A percentile compares a stretch with the other conserved stretches of the same genome.
These are phyloP conservation scores for Steinernema hermaphroditum DNA, from an alignment of 2,888 invertebrate species.

Conservation along the genomic window DNA sequence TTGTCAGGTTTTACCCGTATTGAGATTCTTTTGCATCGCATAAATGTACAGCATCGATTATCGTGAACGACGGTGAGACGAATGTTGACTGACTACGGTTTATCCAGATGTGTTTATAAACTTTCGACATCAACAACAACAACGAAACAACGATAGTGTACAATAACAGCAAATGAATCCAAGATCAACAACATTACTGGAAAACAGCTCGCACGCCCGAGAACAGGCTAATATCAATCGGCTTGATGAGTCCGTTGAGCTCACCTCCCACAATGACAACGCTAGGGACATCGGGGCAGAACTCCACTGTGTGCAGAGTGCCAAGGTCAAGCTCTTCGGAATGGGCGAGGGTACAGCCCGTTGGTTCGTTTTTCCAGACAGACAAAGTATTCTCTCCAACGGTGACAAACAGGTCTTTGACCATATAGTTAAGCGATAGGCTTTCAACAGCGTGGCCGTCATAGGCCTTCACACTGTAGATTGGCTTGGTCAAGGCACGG, in stretches of 20 bases:
- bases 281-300: slow-evolving; percentile 55
- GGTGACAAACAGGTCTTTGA: slow-evolving; percentile 52
- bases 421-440: slow-evolving; percentile 48
- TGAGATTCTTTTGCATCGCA: too few species aligned
- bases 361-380: slow-evolving; percentile 52
- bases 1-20: too few species aligned
- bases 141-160: not conserved
- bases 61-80: too few species aligned
- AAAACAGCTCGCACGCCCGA: slow-evolving; percentile 38
- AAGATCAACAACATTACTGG: slow-evolving; percentile 25
- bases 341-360: slow-evolving; percentile 44
- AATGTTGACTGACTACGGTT: too few species aligned
- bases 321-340: slow-evolving; percentile 51
- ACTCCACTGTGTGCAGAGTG: slow-evolving; percentile 46
- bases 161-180: not conserved
- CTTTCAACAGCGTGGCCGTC: slow-evolving; percentile 50
- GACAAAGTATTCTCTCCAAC: slow-evolving; percentile 57
- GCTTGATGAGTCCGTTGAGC: slow-evolving; percentile 53
- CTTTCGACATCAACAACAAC: slow-evolving; percentile 2
- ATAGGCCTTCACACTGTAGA: slow-evolving; percentile 50
- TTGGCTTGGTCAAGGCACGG: slow-evolving; percentile 48
- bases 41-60: not conserved
- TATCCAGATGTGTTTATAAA: too few species aligned
- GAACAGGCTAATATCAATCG: slow-evolving; percentile 47
- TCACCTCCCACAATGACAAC: slow-evolving; percentile 55